Percentiles rank a stretch among this genome's conserved stretches.
These are phyloP conservation scores for Chroicocephalus ridibundus DNA, from an alignment of 2,113 vertebrate species.

Conservation along the genomic window DNA sequence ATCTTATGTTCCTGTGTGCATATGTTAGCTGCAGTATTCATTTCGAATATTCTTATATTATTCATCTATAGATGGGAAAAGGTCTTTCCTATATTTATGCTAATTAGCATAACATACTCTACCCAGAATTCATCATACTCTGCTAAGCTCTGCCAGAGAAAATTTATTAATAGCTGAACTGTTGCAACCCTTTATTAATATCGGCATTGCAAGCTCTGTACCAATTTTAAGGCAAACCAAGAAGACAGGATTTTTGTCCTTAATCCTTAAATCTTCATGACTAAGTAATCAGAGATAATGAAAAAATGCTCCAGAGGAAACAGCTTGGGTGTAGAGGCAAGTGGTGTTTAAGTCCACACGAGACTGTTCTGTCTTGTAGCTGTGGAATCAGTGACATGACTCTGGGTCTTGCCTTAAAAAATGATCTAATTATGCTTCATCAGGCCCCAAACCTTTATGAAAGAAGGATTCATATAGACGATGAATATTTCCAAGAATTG, in stretches of 20 bases:
- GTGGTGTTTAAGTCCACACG: neutral
- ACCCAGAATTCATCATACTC: conserved; percentile 56
- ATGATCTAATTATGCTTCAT: neutral
- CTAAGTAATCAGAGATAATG: conserved; percentile 14
- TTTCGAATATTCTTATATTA: neutral
- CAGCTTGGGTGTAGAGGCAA: neutral
- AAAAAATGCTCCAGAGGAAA: neutral
- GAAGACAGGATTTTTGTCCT: conserved; percentile 4
- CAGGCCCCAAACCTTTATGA: neutral
- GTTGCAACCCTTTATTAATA: conserved; percentile 48
- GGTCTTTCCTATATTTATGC: conserved; percentile 63
- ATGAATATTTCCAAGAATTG: neutral
- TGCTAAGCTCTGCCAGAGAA: conserved; percentile 46
- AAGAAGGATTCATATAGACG: neutral
- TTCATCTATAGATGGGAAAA: conserved; percentile 19
- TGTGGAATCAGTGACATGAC: neutral
- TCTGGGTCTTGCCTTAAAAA: neutral
- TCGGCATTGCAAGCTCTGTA: neutral
- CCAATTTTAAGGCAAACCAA: neutral
- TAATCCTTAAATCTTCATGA: conserved; percentile 6
- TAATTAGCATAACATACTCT: conserved; percentile 51
- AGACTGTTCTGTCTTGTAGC: neutral
- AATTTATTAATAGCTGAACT: conserved; percentile 68
- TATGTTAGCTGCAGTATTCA: conserved; percentile 39
- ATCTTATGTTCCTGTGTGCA: conserved; percentile 40